These are phyloP conservation scores for Fringilla coelebs DNA, from an alignment of 2,797 vertebrate species.

Conservation along the genomic window DNA sequence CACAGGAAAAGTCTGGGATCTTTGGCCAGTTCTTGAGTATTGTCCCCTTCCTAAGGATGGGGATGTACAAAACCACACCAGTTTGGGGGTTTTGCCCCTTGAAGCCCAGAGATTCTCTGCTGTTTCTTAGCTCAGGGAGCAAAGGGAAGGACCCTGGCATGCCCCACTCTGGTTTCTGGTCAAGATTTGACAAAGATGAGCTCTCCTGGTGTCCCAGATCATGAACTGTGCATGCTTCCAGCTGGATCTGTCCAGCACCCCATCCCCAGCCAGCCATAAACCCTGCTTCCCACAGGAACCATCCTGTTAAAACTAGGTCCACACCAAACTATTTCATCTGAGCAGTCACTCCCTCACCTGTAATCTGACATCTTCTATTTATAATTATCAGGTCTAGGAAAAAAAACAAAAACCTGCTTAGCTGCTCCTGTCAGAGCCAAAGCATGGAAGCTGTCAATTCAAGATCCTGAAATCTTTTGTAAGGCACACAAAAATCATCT, in stretches of 20 bases:
- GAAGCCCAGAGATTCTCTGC: not conserved
- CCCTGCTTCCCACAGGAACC: slow-evolving; percentile 12
- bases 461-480: not conserved
- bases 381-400: not conserved
- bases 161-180: not conserved
- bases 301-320: slow-evolving; percentile 25
- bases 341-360: slow-evolving; percentile 3
- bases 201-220: not conserved
- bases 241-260: not conserved
- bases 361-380: not conserved
- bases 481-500: not conserved
- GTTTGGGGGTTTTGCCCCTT: not conserved
- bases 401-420: not conserved
- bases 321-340: slow-evolving; percentile 1
- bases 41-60: not conserved
- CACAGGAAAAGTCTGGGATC: not conserved
- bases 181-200: not conserved
- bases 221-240: not conserved
- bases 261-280: not conserved
- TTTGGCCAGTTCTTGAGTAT: not conserved
- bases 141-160: not conserved
- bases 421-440: not conserved
- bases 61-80: not conserved
- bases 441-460: not conserved
- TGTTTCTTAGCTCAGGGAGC: not conserved